Percentiles rank a stretch among this genome's conserved stretches.
Conservation (phyloP, 2,797 vertebrate genomes). For the Eulemur coronatus region DNA sequence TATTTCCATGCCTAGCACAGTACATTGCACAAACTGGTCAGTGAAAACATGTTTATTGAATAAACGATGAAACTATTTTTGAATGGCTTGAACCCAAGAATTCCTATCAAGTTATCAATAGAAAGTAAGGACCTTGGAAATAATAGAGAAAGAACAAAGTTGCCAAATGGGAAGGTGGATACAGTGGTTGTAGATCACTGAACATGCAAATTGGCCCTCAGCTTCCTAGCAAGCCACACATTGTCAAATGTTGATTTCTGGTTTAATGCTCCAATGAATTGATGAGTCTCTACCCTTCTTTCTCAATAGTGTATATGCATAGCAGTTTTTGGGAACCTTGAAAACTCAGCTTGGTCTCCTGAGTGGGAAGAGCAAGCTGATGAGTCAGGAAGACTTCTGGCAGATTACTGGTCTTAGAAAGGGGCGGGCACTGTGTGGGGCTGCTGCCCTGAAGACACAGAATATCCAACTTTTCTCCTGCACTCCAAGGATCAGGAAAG, state of each 20-base stretch:
- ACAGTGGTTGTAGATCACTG: neutral
- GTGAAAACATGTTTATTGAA: neutral
- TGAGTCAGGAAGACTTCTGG: no score
- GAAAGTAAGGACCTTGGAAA: neutral
- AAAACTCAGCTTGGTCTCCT: neutral
- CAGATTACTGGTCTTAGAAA: neutral
- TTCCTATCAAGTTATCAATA: neutral
- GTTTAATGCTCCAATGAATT: neutral
- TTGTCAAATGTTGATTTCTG: neutral
- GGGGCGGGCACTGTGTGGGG: no score
- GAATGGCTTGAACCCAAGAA: neutral
- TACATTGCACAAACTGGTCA: neutral
- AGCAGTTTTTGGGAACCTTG: neutral
- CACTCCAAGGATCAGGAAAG: neutral
- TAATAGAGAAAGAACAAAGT: neutral
- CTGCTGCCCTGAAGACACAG: neutral
- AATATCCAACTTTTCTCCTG: neutral
- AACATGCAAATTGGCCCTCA: neutral
- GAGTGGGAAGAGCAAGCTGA: neutral
- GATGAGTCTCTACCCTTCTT: neutral
- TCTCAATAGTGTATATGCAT: neutral
- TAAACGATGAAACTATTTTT: neutral
- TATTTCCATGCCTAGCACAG: neutral
- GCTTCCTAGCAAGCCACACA: neutral
- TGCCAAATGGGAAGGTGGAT: neutral